phyloP scores from a whole-genome alignment of 2,113 vertebrate species.

The Eleginops maclovinus region DNA sequence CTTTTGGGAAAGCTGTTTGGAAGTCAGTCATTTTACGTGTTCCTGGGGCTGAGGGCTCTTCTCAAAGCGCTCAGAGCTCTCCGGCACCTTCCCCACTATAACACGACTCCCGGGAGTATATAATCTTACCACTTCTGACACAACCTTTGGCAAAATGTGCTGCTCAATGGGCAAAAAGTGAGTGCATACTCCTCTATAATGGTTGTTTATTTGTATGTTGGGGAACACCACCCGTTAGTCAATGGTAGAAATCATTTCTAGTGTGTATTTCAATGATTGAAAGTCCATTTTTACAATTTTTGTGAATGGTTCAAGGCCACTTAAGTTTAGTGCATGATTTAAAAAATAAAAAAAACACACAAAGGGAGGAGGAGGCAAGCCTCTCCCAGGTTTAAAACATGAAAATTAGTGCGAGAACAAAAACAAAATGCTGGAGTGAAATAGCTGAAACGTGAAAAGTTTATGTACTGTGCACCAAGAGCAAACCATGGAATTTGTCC shows the following conservation, averaged over 20 bases:
- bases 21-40: conserved; percentile 51
- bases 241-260: conserved; percentile 84
- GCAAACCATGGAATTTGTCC: conserved; percentile 88
- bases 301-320: conserved; percentile 87
- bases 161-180: conserved; percentile 66
- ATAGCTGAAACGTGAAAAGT: conserved; percentile 76
- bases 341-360: conserved; percentile 57
- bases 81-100: conserved; percentile 46
- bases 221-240: conserved; percentile 84
- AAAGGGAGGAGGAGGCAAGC: conserved; percentile 67
- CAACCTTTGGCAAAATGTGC: conserved; percentile 50
- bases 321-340: conserved; percentile 90
- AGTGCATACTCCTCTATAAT: conserved; percentile 81
- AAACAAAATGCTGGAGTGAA: conserved; percentile 67
- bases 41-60: conserved; percentile 14
- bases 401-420: conserved; percentile 77
- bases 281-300: conserved; percentile 84
- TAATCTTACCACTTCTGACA: conserved; percentile 68
- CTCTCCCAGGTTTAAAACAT: conserved; percentile 79
- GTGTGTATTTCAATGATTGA: conserved; percentile 86
- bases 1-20: conserved; percentile 55
- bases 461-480: conserved; percentile 80
- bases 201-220: conserved; percentile 86
- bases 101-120: conserved; percentile 80
- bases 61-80: conserved; percentile 34